Conservation (phyloP, 2,113 vertebrate species). For the Sylvilagus bachmani region DNA sequence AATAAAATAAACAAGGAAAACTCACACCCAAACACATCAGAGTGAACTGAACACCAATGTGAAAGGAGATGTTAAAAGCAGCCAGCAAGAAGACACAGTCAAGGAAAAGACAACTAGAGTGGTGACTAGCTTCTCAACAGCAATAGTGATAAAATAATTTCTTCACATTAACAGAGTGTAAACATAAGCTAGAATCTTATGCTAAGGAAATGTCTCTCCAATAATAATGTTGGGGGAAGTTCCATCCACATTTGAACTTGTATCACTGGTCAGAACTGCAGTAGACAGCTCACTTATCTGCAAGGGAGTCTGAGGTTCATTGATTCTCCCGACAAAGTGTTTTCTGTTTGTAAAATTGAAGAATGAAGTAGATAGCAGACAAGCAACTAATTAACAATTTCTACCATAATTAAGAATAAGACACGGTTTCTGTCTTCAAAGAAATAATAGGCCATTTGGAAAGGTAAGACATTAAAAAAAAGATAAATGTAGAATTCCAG, state of each 20-base stretch:
- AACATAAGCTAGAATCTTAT: background rate
- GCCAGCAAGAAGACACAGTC: background rate
- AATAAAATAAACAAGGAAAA: slow-evolving; percentile 11
- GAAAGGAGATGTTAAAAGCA: background rate
- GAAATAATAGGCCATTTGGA: background rate
- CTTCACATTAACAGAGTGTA: background rate
- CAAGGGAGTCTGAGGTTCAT: background rate
- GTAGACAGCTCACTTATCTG: background rate
- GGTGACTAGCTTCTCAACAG: background rate
- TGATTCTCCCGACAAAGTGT: background rate
- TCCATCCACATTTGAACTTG: background rate
- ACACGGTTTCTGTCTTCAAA: background rate
- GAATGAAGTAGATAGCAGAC: background rate
- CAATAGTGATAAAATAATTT: background rate
- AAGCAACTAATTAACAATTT: slow-evolving; percentile 7
- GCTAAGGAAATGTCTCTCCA: background rate
- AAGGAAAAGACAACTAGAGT: background rate
- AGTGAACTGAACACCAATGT: background rate
- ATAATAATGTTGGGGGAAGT: background rate
- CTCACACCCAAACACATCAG: background rate
- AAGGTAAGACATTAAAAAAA: background rate
- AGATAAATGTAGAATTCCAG: slow-evolving; percentile 31
- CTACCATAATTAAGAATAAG: background rate
- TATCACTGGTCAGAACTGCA: background rate
- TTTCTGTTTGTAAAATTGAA: slow-evolving; percentile 8